A percentile compares a stretch with the other conserved stretches of the same genome.
These are phyloP conservation scores for Chondrilla cf. caribensis DNA, from an alignment of 37 sponge, comb jelly and placozoan species.

Conservation along the genomic window DNA sequence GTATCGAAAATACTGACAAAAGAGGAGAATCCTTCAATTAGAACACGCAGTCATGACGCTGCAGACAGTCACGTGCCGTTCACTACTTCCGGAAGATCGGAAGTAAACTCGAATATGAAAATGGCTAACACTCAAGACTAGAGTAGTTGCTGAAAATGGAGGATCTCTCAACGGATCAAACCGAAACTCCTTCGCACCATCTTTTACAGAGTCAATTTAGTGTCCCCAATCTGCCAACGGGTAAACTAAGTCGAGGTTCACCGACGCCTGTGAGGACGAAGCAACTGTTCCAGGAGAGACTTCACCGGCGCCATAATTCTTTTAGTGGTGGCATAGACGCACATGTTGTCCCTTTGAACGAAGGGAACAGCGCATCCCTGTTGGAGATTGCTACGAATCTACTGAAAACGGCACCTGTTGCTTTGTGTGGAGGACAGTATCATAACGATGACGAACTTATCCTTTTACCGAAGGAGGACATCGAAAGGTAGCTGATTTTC, in stretches of 20 bases:
- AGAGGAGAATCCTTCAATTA: too few species aligned
- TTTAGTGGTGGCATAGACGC: slow-evolving; percentile 17
- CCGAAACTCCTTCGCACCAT: too few species aligned
- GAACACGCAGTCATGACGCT: too few species aligned
- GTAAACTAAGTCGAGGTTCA: neutral
- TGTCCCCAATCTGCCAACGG: neutral
- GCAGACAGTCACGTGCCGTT: too few species aligned
- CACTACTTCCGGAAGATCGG: too few species aligned
- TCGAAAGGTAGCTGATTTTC: neutral
- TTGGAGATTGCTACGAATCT: slow-evolving; percentile 24
- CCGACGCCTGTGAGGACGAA: neutral
- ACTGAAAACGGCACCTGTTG: neutral
- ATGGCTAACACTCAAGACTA: too few species aligned
- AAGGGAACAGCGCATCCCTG: neutral
- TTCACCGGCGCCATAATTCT: slow-evolving; percentile 7
- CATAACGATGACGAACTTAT: slow-evolving; percentile 3
- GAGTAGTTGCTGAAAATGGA: too few species aligned
- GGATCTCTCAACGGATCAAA: too few species aligned
- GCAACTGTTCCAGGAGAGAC: neutral
- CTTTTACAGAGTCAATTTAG: neutral
- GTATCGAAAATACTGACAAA: too few species aligned
- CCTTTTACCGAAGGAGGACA: neutral
- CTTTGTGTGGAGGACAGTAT: slow-evolving; percentile 7
- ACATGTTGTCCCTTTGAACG: neutral
- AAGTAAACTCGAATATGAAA: too few species aligned